Evolutionary conservation across 2,888 invertebrate genomes (phyloP), one percentile per base, ranked within the genome.

Genomic region (Leptothorax acervorum): DNA sequence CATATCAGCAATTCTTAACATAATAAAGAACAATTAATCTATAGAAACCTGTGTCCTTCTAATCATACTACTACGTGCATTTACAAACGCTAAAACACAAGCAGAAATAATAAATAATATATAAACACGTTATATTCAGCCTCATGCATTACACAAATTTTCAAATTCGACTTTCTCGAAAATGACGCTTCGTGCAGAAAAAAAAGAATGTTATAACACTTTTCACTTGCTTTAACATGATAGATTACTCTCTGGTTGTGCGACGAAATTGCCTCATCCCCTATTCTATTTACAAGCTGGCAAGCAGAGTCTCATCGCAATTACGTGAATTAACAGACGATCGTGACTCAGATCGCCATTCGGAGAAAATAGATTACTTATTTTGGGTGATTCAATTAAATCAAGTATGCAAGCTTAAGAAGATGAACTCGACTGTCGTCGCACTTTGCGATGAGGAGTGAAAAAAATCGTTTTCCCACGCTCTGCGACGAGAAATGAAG

Each of bases 261-360:
- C 12, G 23, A 42, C 15, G 23, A 65, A 65, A 42, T 23, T 51
- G 18, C 45, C 65, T 45, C 12, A 71, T 15, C 28, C 48, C 28
- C 48, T 39, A 51, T n/a, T 18, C 42, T 55, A 57, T 57, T 57
- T 73, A 45, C 60, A 48, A 60, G 74, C 23, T 79, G 71, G 28
- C 48, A 70, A 35, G 79, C 35, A n/a, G 12, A 18, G 28, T 45
- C 35, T 70, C 68, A 28, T 45, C 23, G 71, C 35, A 60, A 79
- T 79, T 71, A 79, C 18, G 48, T 15, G 70, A 79, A 57, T 31
- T 55, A 55, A 55, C 53, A 35, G 70, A 70, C 57, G 48, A 79
- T 57, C 57, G 79, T 79, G 79, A 71, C 73, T 79, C 60, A 48
- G 71, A 71, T 71, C 60, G 57, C 35, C 71, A 48, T 48, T 45